Base-by-base conservation (phyloP, 1,140 invertebrate species). In the Bombus consobrinus region DNA sequence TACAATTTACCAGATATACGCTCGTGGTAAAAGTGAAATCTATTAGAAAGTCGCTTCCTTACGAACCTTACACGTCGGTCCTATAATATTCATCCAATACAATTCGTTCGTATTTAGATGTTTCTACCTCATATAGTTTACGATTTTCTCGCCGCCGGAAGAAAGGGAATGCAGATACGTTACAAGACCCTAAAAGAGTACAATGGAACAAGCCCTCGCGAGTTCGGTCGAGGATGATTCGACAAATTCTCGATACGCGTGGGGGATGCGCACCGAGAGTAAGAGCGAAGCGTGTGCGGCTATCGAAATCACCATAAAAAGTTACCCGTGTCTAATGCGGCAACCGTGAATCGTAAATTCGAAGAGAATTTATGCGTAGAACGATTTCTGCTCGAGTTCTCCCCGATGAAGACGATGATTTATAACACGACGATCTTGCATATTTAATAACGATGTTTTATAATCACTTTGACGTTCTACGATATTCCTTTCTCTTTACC, bases 101-200 rank as follows among this genome's bases (percentile, higher is more conserved):
- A 68, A 81, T 91, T 91, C 84, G 89, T 88, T 91, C 82, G 80
- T 91, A 91, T 93, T 91, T 90, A 88, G 87, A 92, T 92, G 89
- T 93, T 93, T 94, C 93, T 94, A 93, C 90, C 90, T 93, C 93
- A 93, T 94, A 91, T 94, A 93, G 87, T 93, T 94, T 94, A 94
- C 89, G 92, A 91, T 90, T 91, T 66, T 88, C 43, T 83, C 59
- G 88, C 87, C 88, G 87, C 82, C 87, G 91, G 91, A 92, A 94
- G 88, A 92, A 87, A 88, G 88, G 87, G 75, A 90, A 89, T 81
- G 87, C 80, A 90, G 88, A 92, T 93, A 93, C 89, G 89, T 92
- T 81, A 86, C 82, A 85, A 91, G 89, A 87, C 92, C 92, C 91
- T 91, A 78, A 72, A 81, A 89, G 81, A 89, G 86, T 77, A 94